phyloP scores from a whole-genome alignment of 2,888 invertebrate genomes.

The Diarsia mendica region DNA sequence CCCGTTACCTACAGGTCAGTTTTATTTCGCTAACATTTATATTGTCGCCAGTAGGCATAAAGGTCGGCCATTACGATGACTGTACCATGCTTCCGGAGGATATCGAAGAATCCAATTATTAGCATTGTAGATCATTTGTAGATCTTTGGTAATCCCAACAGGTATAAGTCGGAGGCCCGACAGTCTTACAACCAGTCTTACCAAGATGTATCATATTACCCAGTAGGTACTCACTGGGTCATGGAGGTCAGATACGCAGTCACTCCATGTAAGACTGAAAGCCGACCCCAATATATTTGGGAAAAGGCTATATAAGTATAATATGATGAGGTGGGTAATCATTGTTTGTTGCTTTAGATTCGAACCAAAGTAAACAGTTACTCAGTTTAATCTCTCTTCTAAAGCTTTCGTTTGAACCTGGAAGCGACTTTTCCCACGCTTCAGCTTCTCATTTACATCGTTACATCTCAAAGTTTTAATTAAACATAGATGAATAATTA shows the following conservation, averaged over 20 bases:
- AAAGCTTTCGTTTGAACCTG: constrained; percentile 1
- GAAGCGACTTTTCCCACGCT: constrained; percentile 32
- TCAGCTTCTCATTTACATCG: constrained; percentile 28
- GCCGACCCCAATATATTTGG: too few species aligned
- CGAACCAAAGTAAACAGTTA: not conserved
- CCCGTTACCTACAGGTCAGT: not conserved
- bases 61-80: not conserved
- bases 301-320: too few species aligned
- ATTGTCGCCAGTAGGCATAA: not conserved
- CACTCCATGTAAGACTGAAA: too few species aligned
- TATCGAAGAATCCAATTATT: constrained; percentile 15
- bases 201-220: too few species aligned
- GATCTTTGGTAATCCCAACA: too few species aligned
- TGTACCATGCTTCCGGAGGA: constrained; percentile 9
- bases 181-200: too few species aligned
- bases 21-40: not conserved
- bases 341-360: constrained; percentile 1
- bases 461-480: constrained; percentile 34
- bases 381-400: not conserved
- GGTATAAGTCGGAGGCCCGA: too few species aligned
- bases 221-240: too few species aligned
- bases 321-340: not conserved
- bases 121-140: too few species aligned
- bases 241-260: too few species aligned
- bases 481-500: constrained; percentile 6